Base-by-base conservation (phyloP, 2,888 invertebrate genomes). In the Lacanobia oleracea region DNA sequence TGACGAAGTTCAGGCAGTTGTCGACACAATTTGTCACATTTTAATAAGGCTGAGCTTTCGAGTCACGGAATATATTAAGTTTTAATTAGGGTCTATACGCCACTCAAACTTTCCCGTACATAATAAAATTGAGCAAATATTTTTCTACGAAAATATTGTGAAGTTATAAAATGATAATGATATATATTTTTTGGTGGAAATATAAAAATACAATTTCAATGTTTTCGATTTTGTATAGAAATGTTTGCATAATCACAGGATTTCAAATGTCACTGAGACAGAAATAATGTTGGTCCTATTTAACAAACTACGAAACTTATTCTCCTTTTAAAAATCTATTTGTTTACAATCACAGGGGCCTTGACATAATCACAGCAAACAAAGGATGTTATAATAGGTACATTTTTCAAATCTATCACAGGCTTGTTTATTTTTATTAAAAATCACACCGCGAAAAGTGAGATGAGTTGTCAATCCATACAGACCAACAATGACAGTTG, bases 11-110 rank as follows among this genome's bases (percentile, higher is more conserved):
- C 14, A 63, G 53, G 23, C 66, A 66, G 61, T 50, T 56, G 53
- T 73, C 43, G 51, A 62, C 64, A 63, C 60, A 74, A 62, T 67
- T 79, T 64, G 57, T 48, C 64, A 70, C 45, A 65, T 70, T 79
- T 72, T 71, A 73, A 73, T 69, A 79, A 60, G 70, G 40, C 51
- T 50, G 60, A 69, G 60, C 43, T 51, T 51, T 59, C 59, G 60
- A 64, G 57, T 65, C 10, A 1, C 12, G n/a, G 67, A 74, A 76
- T 67, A 79, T 73, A 67, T 63, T 70, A 85, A 76, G 67, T 85
- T 83, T 84, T 83, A 83, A 85, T 83, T 76, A 74, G 76, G 76
- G 56, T 69, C 37, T 59, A 61, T 60, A 69, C 57, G 56, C 23
- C 51, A 51, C 51, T 74, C 45, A 51, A 71, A 79, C 61, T 75